Percentiles rank a stretch among this genome's conserved stretches.
These are phyloP conservation scores for Caracal caracal DNA, from an alignment of 2,113 vertebrate species.

Conservation along the genomic window DNA sequence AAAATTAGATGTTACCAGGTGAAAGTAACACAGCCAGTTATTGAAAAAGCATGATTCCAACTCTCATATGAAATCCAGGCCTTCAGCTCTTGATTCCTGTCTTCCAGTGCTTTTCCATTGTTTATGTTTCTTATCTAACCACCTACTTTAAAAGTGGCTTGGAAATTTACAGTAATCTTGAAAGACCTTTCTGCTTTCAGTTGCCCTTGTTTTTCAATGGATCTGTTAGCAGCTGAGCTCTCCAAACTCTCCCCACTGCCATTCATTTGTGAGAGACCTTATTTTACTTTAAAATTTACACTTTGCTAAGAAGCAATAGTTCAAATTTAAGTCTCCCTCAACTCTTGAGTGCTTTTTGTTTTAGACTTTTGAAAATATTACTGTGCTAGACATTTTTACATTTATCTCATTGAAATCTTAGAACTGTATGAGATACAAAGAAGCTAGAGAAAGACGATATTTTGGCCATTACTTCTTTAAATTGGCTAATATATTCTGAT, in stretches of 20 bases:
- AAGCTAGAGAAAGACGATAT: background rate
- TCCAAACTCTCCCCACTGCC: background rate
- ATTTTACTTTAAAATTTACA: conserved; percentile 49
- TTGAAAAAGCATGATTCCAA: background rate
- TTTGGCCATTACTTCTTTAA: conserved; percentile 2
- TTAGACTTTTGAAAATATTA: conserved; percentile 48
- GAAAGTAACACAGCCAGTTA: background rate
- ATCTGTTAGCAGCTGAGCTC: background rate
- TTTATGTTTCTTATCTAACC: conserved; percentile 12
- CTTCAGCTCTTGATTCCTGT: background rate
- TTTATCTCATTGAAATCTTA: conserved; percentile 18
- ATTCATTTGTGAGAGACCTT: conserved; percentile 3
- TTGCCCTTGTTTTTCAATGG: background rate
- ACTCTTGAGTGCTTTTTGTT: background rate
- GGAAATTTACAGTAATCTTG: conserved; percentile 4
- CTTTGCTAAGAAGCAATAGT: background rate
- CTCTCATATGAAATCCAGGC: background rate
- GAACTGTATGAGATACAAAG: background rate
- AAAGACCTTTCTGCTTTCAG: conserved; percentile 33
- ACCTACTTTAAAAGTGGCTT: conserved; percentile 27
- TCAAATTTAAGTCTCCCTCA: background rate
- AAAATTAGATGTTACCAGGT: background rate
- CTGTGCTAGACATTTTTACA: background rate
- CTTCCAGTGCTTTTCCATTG: background rate
- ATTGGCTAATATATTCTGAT: conserved; percentile 48